A percentile compares a stretch with the other conserved stretches of the same genome.
phyloP scores from a whole-genome alignment of 2,797 vertebrate species.

The Diplodus puntazzo region DNA sequence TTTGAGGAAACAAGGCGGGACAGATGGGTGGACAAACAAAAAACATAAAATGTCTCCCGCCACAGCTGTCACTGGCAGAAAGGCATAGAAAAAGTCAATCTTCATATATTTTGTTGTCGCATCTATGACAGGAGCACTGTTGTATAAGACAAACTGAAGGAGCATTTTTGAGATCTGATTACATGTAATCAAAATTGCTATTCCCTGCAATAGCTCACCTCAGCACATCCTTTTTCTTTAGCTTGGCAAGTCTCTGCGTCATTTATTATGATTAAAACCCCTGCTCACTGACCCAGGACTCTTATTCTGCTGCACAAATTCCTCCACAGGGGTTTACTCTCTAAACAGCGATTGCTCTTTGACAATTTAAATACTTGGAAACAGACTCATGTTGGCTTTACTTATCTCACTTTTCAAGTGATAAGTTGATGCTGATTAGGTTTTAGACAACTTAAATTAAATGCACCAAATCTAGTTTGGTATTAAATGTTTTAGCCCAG shows the following conservation, averaged over 20 bases:
- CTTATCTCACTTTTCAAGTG: constrained; percentile 35
- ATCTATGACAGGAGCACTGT: not conserved
- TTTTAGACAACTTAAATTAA: constrained; percentile 50
- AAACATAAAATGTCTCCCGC: no score
- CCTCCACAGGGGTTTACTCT: constrained; percentile 39
- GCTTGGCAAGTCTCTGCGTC: constrained; percentile 25
- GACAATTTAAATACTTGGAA: constrained; percentile 47
- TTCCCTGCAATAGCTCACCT: constrained; percentile 3
- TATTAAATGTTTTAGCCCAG: constrained; percentile 14
- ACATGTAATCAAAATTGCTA: constrained; percentile 6
- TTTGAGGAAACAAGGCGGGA: no score
- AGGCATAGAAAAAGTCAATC: not conserved
- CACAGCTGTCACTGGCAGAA: no score
- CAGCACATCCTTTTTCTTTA: constrained; percentile 17
- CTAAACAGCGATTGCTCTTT: constrained; percentile 43
- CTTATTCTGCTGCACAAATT: constrained; percentile 32
- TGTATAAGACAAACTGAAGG: constrained; percentile 1
- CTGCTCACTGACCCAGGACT: constrained; percentile 47
- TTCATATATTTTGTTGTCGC: not conserved
- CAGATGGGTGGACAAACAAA: no score
- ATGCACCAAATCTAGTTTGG: constrained; percentile 32
- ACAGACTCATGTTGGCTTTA: constrained; percentile 40
- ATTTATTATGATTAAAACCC: constrained; percentile 54
- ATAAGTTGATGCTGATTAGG: constrained; percentile 41
- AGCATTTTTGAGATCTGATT: constrained; percentile 13